phyloP scores from a whole-genome alignment of 2,797 vertebrate genomes.

The Anabas testudineus region DNA sequence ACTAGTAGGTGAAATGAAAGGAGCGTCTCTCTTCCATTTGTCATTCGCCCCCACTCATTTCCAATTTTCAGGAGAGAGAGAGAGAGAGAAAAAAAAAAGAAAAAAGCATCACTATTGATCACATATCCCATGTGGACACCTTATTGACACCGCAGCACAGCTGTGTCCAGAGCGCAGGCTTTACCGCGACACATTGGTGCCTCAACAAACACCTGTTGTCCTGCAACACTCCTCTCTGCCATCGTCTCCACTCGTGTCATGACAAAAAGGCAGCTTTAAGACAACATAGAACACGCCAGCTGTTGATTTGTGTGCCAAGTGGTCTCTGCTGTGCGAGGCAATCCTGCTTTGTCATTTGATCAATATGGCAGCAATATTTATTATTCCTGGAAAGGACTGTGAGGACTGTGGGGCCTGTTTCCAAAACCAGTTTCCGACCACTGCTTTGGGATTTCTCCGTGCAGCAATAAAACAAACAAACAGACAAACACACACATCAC shows the following conservation, averaged over 20 bases:
- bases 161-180: not conserved
- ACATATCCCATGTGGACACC: slow-evolving; percentile 19
- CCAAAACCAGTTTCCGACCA: slow-evolving; percentile 24
- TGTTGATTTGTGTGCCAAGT: slow-evolving; percentile 60
- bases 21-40: slow-evolving; percentile 69
- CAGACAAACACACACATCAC: not conserved
- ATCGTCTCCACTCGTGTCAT: slow-evolving; percentile 10
- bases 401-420: slow-evolving; percentile 59
- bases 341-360: slow-evolving; percentile 74
- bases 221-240: slow-evolving; percentile 19
- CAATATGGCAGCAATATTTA: slow-evolving; percentile 73
- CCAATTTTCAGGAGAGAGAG: not conserved
- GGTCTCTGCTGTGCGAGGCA: slow-evolving; percentile 62
- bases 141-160: not conserved
- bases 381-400: slow-evolving; percentile 67
- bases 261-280: slow-evolving; percentile 21
- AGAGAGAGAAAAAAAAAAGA: no score
- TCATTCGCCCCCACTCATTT: slow-evolving; percentile 43
- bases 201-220: slow-evolving; percentile 70
- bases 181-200: slow-evolving; percentile 27
- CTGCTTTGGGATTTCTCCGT: slow-evolving; percentile 29
- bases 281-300: slow-evolving; percentile 26
- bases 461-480: slow-evolving; percentile 47
- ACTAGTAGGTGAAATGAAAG: slow-evolving; percentile 78
- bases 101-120: slow-evolving; percentile 4